Evolutionary conservation across 2,888 invertebrate species (phyloP), one percentile per base, ranked within the genome.

Genomic region (Ptilodon capucinus): DNA sequence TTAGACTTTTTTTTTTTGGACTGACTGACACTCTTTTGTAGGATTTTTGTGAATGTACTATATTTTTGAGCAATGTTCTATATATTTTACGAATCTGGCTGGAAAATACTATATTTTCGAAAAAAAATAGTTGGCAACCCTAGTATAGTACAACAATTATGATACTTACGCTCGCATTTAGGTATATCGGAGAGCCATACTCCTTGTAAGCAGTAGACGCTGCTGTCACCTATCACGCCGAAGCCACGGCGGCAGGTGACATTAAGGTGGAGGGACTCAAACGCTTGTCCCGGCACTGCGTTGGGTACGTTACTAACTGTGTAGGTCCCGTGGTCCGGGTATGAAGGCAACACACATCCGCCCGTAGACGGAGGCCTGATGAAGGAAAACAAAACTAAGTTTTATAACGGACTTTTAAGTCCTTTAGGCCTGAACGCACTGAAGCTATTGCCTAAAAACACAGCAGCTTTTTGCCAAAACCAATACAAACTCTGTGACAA

Each of bases 201-300:
- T 0, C 85, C 86, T 0, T 69, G 59, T n/a, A 57, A 57, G 45
- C 86, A 86, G 52, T 63, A 64, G 13, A 77, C 43, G 0, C 47
- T 32, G 9, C 30, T 47, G 2, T 46, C 23, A 0, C 70, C 76
- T 0, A 61, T 30, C 0, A 79, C 52, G 0, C 73, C 76, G 42
- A 76, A 87, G 2, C 79, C 79, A 9, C 60, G 59, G 3, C 64
- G 48, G 52, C 87, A 87, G 13, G 73, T 71, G 8, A 81, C 66
- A 32, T 76, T 79, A 2, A 86, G 44, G 1, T 64, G 60, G 1
- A 76, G 54, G 0, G 57, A 54, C 3, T 58, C 47, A 57, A 68
- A 76, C 0, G 61, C 21, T 8, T 79, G 71, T 0, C 82, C 82
- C 0, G 84, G 84, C 0, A 18, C 35, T 0, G 78, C 76, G 17